These are phyloP conservation scores for Brachystomella parvula DNA, from an alignment of 1,140 invertebrate genomes.

Conservation along the genomic window DNA sequence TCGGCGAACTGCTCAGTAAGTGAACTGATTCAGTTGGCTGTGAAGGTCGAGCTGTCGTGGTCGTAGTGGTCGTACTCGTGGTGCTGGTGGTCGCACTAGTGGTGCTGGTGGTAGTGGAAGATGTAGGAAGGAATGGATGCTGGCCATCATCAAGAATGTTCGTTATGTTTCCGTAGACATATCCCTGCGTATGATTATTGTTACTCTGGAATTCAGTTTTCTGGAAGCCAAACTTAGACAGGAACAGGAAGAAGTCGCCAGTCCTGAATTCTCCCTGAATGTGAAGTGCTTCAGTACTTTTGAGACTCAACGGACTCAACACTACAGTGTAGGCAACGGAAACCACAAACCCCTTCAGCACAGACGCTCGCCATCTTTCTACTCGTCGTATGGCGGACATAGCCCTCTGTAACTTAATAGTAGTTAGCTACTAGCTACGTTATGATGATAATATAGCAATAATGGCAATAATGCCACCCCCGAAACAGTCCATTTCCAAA, in stretches of 20 bases:
- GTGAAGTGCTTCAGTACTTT: constrained; percentile 45
- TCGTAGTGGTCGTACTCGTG: not conserved
- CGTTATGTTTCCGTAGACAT: constrained; percentile 90
- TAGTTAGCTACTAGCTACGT: too few relatives aligned
- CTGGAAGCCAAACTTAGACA: constrained; percentile 92
- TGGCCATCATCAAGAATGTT: constrained; percentile 12
- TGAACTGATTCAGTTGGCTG: not conserved
- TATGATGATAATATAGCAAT: too few relatives aligned
- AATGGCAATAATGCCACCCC: too few relatives aligned
- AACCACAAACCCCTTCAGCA: too few relatives aligned
- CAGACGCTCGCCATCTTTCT: too few relatives aligned
- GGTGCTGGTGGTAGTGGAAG: not conserved
- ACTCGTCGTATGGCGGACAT: too few relatives aligned
- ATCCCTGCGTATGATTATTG: constrained; percentile 77
- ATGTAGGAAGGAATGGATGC: not conserved
- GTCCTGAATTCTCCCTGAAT: constrained; percentile 58
- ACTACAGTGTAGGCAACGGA: too few relatives aligned
- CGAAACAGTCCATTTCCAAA: too few relatives aligned
- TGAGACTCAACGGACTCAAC: not conserved
- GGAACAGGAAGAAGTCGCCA: constrained; percentile 76
- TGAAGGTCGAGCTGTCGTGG: not conserved
- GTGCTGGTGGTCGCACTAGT: constrained; percentile 4
- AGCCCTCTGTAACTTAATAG: too few relatives aligned
- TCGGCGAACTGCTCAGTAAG: not conserved
- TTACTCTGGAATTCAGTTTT: constrained; percentile 79